Evolutionary conservation across 2,113 vertebrate genomes (phyloP).

Genomic region (Myrmecobius fasciatus): DNA sequence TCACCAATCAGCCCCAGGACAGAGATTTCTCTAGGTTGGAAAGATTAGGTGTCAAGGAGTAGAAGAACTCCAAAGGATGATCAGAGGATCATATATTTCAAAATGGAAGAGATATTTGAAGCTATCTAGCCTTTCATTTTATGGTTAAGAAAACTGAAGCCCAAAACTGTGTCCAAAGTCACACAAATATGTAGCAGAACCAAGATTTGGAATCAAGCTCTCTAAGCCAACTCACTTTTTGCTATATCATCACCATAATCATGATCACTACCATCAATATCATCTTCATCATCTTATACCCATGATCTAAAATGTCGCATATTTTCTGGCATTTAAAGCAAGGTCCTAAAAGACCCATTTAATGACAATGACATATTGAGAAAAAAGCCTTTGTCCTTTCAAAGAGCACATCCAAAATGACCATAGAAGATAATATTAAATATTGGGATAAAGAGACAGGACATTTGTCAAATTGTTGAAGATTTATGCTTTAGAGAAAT

Average conservation of each 20-base stretch:
- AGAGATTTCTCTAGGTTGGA: background rate
- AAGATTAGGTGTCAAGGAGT: background rate
- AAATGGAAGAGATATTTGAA: background rate
- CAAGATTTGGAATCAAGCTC: background rate
- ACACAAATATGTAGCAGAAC: background rate
- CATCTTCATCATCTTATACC: background rate
- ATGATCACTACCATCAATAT: background rate
- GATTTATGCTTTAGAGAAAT: slow-evolving; percentile 55
- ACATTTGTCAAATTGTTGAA: slow-evolving; percentile 45
- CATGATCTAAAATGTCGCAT: background rate
- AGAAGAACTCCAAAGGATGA: background rate
- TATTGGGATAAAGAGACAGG: slow-evolving; percentile 30
- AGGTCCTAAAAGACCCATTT: background rate
- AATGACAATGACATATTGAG: slow-evolving; percentile 30
- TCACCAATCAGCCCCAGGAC: background rate
- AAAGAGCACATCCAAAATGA: slow-evolving; percentile 46
- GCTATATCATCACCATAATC: background rate
- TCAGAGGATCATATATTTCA: background rate
- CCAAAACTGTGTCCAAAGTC: background rate
- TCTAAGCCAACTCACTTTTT: background rate
- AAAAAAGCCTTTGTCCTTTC: slow-evolving; percentile 26
- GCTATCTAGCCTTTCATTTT: background rate
- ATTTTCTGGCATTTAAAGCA: background rate
- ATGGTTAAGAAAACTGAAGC: background rate
- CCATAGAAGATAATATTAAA: slow-evolving; percentile 33